Evolutionary conservation across 1,140 invertebrate genomes (phyloP).

Genomic region (Goniozus legneri): DNA sequence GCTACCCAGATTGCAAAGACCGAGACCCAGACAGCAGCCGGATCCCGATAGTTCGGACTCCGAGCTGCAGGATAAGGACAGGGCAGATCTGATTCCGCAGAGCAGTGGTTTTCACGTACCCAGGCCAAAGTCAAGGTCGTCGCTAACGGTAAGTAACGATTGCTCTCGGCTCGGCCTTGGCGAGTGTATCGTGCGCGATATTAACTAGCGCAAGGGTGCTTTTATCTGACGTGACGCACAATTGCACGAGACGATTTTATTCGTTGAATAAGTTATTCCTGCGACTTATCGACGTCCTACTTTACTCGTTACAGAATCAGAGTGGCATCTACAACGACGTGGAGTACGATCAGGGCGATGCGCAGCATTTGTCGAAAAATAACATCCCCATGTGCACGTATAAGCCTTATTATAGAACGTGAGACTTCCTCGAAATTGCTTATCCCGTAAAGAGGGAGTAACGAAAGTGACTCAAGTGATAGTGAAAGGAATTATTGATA

Average conservation of each 20-base stretch:
- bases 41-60: slow-evolving; percentile 57
- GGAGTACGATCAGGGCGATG: slow-evolving; percentile 72
- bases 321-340: slow-evolving; percentile 86
- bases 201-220: too few species aligned
- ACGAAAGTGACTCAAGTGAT: background rate
- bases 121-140: slow-evolving; percentile 73
- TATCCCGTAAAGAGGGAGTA: background rate
- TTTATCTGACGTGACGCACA: too few species aligned
- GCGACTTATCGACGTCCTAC: too few species aligned
- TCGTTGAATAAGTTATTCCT: too few species aligned
- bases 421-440: slow-evolving; percentile 14
- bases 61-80: slow-evolving; percentile 64
- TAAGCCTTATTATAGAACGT: slow-evolving; percentile 53
- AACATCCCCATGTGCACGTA: slow-evolving; percentile 71
- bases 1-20: slow-evolving; percentile 60
- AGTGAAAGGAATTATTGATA: background rate
- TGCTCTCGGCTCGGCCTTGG: too few species aligned
- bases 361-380: slow-evolving; percentile 58
- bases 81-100: slow-evolving; percentile 68
- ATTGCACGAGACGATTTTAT: too few species aligned
- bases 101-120: slow-evolving; percentile 60
- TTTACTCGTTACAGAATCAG: slow-evolving; percentile 74
- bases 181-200: too few species aligned
- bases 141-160: slow-evolving; percentile 62
- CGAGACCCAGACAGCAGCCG: slow-evolving; percentile 40